Conservation (phyloP, 2,113 vertebrate genomes). For the Ictalurus punctatus region DNA sequence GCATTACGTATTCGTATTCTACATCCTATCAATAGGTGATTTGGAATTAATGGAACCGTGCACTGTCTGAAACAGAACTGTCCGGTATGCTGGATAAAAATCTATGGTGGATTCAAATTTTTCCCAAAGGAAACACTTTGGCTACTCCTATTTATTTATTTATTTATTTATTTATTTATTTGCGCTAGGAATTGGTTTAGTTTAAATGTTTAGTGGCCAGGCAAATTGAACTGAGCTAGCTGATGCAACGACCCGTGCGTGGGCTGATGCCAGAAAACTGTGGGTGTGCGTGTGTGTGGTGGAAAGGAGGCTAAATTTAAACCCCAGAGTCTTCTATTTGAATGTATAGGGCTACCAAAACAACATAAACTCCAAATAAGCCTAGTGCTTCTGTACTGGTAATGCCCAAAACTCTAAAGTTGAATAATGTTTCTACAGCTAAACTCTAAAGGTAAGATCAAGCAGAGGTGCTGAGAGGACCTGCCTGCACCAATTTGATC, state of each 20-base stretch:
- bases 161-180: background rate
- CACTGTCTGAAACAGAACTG: background rate
- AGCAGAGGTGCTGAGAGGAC: background rate
- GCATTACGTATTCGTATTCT: background rate
- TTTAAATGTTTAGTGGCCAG: conserved; percentile 63
- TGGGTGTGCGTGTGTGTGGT: conserved; percentile 62
- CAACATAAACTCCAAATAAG: conserved; percentile 77
- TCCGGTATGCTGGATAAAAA: background rate
- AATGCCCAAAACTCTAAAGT: conserved; percentile 38
- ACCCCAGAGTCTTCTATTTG: conserved; percentile 65
- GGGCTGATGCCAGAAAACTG: conserved; percentile 63
- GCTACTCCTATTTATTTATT: background rate
- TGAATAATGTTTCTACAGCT: conserved; percentile 31
- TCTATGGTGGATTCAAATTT: background rate
- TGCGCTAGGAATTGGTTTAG: conserved; percentile 55
- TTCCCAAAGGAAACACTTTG: background rate
- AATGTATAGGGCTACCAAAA: conserved; percentile 71
- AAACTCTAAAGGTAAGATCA: background rate
- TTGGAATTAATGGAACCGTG: background rate
- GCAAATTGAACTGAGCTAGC: conserved; percentile 48
- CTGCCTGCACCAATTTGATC: background rate
- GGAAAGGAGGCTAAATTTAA: conserved; percentile 79
- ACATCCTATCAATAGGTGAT: background rate
- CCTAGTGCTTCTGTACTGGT: conserved; percentile 49
- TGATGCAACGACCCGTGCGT: conserved; percentile 58